These are phyloP conservation scores for Aphidoletes aphidimyza DNA, from an alignment of 2,888 invertebrate species.

Conservation along the genomic window DNA sequence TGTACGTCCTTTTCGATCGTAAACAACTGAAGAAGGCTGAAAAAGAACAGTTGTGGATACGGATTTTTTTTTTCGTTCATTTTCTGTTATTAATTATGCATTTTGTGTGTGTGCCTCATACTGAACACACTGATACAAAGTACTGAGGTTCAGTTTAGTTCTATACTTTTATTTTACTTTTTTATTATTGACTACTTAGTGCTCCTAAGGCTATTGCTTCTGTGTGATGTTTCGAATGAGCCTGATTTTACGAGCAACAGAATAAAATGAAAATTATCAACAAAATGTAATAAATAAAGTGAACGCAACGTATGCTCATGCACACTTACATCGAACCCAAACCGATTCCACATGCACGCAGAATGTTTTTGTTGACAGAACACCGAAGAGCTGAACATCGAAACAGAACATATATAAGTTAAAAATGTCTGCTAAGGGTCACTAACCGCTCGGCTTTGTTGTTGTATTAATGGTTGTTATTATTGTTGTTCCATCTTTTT, in stretches of 20 bases:
- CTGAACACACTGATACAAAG: not conserved
- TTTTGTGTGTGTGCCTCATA: not conserved
- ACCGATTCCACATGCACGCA: not conserved
- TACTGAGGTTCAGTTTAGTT: not conserved
- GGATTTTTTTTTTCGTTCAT: not conserved
- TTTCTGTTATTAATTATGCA: slow-evolving; percentile 3
- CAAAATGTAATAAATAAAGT: not conserved
- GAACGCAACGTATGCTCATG: not conserved
- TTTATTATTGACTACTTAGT: too few species aligned
- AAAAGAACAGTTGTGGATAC: slow-evolving; percentile 2
- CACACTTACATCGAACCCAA: not conserved
- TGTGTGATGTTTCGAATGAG: not conserved
- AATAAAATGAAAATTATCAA: slow-evolving; percentile 30
- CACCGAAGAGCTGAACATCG: not conserved
- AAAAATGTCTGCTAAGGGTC: slow-evolving; percentile 45
- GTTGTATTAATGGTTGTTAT: slow-evolving; percentile 37
- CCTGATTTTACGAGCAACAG: not conserved
- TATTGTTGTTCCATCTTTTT: slow-evolving; percentile 44
- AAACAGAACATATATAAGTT: not conserved
- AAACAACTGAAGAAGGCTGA: not conserved
- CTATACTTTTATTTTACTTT: too few species aligned
- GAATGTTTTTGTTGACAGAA: slow-evolving; percentile 36
- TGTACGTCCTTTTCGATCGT: not conserved
- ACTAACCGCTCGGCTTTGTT: slow-evolving; percentile 37
- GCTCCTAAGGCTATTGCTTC: too few species aligned